Percentiles rank a stretch among this genome's conserved stretches.
Conservation (phyloP, 2,113 vertebrate species). For the Dicerorhinus sumatrensis region DNA sequence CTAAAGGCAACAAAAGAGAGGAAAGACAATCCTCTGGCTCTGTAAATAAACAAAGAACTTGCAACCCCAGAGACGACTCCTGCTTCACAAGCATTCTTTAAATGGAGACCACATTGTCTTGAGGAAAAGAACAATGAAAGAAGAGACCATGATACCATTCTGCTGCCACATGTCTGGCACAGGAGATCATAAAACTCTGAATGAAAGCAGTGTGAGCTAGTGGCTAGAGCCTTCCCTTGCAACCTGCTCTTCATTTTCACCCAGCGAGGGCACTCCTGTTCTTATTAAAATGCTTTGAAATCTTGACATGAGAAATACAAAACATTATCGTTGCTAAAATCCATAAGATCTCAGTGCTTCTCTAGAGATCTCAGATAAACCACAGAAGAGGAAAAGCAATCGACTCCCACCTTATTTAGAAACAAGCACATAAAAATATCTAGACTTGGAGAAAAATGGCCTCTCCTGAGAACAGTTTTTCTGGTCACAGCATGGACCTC, state of each 20-base stretch:
- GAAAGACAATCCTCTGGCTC: slow-evolving; percentile 11
- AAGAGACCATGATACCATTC: neutral
- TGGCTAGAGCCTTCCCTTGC: neutral
- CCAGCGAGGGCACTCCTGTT: neutral
- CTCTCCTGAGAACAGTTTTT: neutral
- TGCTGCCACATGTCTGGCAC: neutral
- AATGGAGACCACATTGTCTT: slow-evolving; percentile 49
- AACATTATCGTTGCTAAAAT: neutral
- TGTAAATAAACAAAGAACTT: slow-evolving; percentile 4
- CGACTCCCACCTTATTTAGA: neutral
- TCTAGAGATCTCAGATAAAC: neutral
- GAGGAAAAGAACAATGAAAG: neutral
- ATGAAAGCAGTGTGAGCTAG: neutral
- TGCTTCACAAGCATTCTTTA: slow-evolving; percentile 17
- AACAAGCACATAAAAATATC: neutral
- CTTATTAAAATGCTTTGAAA: slow-evolving; percentile 25
- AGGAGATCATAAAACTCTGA: neutral
- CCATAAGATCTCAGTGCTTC: neutral
- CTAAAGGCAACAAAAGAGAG: neutral
- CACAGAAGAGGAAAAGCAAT: neutral
- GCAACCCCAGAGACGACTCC: neutral
- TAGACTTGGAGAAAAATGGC: neutral
- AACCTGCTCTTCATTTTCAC: neutral
- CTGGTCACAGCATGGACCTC: neutral
- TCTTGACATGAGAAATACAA: neutral